These are phyloP conservation scores for Quadriops clusia DNA, from an alignment of 2,888 invertebrate genomes.

Conservation along the genomic window DNA sequence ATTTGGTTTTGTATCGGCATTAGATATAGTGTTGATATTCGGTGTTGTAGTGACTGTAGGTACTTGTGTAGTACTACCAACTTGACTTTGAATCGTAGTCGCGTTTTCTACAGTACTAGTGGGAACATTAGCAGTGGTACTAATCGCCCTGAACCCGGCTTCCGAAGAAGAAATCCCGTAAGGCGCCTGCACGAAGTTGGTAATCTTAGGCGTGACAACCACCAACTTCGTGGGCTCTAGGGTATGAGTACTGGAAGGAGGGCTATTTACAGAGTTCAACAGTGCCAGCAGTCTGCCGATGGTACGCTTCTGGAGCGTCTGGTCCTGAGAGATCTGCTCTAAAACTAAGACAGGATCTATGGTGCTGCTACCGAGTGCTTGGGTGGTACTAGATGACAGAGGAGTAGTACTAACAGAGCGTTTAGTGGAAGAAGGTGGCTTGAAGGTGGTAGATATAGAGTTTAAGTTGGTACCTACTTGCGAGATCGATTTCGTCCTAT, in stretches of 20 bases:
- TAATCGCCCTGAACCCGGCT: not conserved
- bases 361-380: slow-evolving; percentile 14
- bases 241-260: slow-evolving; percentile 14
- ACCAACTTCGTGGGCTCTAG: slow-evolving; percentile 22
- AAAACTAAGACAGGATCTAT: slow-evolving; percentile 26
- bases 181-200: slow-evolving; percentile 13
- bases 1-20: not conserved
- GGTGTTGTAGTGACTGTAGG: slow-evolving; percentile 1
- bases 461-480: slow-evolving; percentile 34
- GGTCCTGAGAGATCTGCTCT: slow-evolving; percentile 29
- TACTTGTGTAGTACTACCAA: not conserved
- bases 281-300: slow-evolving; percentile 30
- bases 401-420: slow-evolving; percentile 13
- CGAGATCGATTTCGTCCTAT: slow-evolving; percentile 20
- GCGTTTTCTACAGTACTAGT: slow-evolving; percentile 1
- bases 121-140: slow-evolving; percentile 1
- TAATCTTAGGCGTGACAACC: slow-evolving; percentile 29
- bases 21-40: slow-evolving; percentile 1
- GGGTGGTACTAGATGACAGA: slow-evolving; percentile 11
- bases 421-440: slow-evolving; percentile 8
- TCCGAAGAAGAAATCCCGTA: slow-evolving; percentile 8
- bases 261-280: slow-evolving; percentile 33
- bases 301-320: slow-evolving; percentile 29
- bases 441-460: slow-evolving; percentile 22
- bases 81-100: slow-evolving; percentile 8